Base-by-base conservation (phyloP, 2,888 invertebrate species). In the Dysmachus trigonus region DNA sequence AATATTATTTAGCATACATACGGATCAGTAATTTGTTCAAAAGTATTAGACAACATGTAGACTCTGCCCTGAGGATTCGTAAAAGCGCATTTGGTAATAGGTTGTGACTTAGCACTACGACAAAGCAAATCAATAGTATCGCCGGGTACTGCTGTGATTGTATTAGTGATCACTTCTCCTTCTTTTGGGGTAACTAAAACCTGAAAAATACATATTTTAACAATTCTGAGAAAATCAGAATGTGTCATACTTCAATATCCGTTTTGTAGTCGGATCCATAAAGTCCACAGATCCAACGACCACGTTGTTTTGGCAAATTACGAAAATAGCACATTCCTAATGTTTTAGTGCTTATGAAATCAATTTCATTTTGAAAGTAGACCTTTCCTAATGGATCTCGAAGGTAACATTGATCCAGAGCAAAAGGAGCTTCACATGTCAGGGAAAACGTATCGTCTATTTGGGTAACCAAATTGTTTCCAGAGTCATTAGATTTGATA, bases 321-420 rank as follows among this genome's bases (percentile, higher is more conserved):
- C 85, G 85, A 86, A 90, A 31, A 86, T 86, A n/a, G 73, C 90
- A 89, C 86, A 89, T 87, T 18, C 90, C 90, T 79, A 88, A 88
- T 27, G 88, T 87, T 38, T 89, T 89, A n/a, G 88, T 87, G 18
- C 88, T 88, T 51, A 88, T 87, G 87, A 89, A 89, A 71, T 85
- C 86, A 74, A 83, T 86, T 82, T 85, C 83, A 15, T 88, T 89
- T 35, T 89, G 89, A 85, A 89, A 89, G 84, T 89, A 87, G 13
- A 90, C 86, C 8, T 86, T 88, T 79, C 89, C 88, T 81, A 88
- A 88, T 8, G 90, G 89, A 88, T 89, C 89, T n/a, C 88, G 88
- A 10, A 90, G 85, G 87, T 89, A 90, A 84, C 90, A 90, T 77
- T 89, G 89, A 81, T 89, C 88, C n/a, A 89, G 88, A 81, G 88